These are phyloP conservation scores for Mylabris phalerata DNA, from an alignment of 1,140 invertebrate genomes.

Conservation along the genomic window DNA sequence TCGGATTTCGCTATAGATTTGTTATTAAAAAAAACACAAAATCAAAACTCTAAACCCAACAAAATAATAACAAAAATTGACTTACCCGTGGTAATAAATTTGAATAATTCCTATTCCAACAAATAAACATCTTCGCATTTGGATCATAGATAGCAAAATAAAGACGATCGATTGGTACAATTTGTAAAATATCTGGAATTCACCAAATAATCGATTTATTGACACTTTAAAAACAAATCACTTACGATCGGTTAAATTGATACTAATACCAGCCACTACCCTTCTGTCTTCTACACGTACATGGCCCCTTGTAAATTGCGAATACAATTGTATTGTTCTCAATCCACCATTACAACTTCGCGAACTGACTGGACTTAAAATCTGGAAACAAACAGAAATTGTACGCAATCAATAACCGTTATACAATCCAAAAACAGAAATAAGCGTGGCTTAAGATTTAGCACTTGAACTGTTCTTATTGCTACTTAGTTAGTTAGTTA, in stretches of 20 bases:
- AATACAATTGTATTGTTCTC: constrained; percentile 7
- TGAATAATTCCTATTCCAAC: constrained; percentile 14
- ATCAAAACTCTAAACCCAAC: too few relatives aligned
- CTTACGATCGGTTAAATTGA: too few relatives aligned
- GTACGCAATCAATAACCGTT: background rate
- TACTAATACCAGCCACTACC: constrained; percentile 3
- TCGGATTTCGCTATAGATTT: constrained; percentile 10
- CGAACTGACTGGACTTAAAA: constrained; percentile 13
- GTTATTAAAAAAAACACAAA: background rate
- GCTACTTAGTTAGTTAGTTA: too few relatives aligned
- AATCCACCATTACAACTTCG: constrained; percentile 8
- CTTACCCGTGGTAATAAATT: constrained; percentile 19
- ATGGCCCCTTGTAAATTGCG: constrained; percentile 9
- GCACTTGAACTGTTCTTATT: too few relatives aligned
- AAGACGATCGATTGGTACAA: too few relatives aligned
- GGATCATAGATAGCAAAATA: too few relatives aligned
- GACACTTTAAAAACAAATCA: too few relatives aligned
- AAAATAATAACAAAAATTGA: background rate
- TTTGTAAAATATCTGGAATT: too few relatives aligned
- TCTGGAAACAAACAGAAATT: constrained; percentile 12
- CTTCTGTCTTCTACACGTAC: constrained; percentile 12
- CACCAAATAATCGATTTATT: too few relatives aligned
- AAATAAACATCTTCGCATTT: constrained; percentile 18
- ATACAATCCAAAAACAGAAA: too few relatives aligned
- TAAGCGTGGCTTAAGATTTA: too few relatives aligned